A percentile compares a stretch with the other conserved stretches of the same genome.
phyloP scores from a whole-genome alignment of 2,113 vertebrate species.

The Gopherus evgoodei region DNA sequence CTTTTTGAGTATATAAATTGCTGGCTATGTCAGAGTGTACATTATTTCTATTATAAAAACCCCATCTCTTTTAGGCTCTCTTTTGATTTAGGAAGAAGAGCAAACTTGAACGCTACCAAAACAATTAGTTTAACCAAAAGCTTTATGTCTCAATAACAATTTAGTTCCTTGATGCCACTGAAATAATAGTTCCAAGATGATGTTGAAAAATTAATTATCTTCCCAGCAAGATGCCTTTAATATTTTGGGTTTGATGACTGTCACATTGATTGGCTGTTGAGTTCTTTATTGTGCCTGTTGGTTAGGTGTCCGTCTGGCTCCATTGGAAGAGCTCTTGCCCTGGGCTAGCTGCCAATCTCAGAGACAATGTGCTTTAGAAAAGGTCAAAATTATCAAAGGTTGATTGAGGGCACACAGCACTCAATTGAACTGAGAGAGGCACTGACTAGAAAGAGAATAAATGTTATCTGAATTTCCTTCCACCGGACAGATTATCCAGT shows the following conservation, averaged over 20 bases:
- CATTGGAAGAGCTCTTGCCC: not conserved
- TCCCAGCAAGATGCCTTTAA: not conserved
- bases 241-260: slow-evolving; percentile 33
- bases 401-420: fast-evolving
- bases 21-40: not conserved
- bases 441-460: slow-evolving; percentile 22
- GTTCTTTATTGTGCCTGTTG: not conserved
- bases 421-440: not conserved
- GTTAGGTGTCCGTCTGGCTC: not conserved
- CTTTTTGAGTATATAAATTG: not conserved
- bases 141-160: slow-evolving; percentile 1
- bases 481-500: not conserved
- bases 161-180: slow-evolving; percentile 17
- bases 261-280: slow-evolving; percentile 53
- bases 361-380: not conserved
- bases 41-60: not conserved
- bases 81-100: slow-evolving; percentile 44
- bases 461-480: not conserved
- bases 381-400: slow-evolving; percentile 30
- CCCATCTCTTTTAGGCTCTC: not conserved
- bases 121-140: slow-evolving; percentile 32
- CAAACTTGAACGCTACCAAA: slow-evolving; percentile 5
- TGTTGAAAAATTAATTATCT: slow-evolving; percentile 55
- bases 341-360: slow-evolving; percentile 38
- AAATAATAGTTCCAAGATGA: slow-evolving; percentile 31